phyloP scores from a whole-genome alignment of 2,113 vertebrate species.

The Agelaius tricolor region DNA sequence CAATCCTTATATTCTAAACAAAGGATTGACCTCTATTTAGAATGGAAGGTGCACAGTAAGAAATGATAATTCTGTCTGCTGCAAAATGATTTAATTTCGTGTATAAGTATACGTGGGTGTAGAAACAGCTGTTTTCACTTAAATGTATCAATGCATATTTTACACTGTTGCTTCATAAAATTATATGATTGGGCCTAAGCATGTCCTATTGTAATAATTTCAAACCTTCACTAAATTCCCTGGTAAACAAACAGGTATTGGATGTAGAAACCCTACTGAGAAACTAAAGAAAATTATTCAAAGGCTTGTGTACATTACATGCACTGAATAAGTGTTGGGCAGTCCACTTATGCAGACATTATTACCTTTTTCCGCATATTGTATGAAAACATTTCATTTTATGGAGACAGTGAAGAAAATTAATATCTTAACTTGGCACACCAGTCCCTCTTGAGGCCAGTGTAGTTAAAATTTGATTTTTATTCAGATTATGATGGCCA shows the following conservation, averaged over 20 bases:
- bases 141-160: not conserved
- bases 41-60: not conserved
- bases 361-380: not conserved
- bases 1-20: not conserved
- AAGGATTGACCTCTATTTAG: not conserved
- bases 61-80: not conserved
- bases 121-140: not conserved
- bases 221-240: not conserved
- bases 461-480: not conserved
- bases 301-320: not conserved
- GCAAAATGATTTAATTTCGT: not conserved
- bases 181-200: not conserved
- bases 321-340: not conserved
- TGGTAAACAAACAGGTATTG: not conserved
- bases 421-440: not conserved
- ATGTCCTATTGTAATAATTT: not conserved
- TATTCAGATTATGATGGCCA: not conserved
- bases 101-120: rapidly evolving
- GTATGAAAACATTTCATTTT: not conserved
- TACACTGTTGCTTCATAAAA: not conserved
- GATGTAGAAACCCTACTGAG: not conserved
- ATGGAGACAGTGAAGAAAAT: not conserved
- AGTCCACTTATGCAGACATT: not conserved
- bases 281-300: not conserved
- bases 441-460: not conserved